Evolutionary conservation across 2,113 vertebrate species (phyloP).

Genomic region (Chaetodon trifascialis): DNA sequence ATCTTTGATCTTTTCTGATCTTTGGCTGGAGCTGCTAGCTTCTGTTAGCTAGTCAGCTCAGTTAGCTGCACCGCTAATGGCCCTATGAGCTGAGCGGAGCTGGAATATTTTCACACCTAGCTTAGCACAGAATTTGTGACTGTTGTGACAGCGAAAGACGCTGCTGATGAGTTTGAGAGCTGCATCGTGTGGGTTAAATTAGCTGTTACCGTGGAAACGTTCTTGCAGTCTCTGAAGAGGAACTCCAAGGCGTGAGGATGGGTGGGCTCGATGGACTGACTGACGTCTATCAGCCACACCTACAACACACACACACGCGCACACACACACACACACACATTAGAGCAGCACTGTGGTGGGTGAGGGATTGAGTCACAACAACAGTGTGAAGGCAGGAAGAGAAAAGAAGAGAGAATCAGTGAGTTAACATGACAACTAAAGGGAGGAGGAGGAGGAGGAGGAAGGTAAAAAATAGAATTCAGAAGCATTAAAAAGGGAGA

Average conservation of each 20-base stretch:
- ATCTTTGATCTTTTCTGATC: no score
- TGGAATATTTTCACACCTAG: no score
- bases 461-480: background rate
- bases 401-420: background rate
- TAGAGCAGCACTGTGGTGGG: background rate
- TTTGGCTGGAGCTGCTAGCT: no score
- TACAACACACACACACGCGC: constrained; percentile 57
- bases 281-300: constrained; percentile 92
- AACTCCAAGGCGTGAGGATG: constrained; percentile 96
- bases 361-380: background rate
- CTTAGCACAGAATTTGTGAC: no score
- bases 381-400: background rate
- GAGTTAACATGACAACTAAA: background rate
- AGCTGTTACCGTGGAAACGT: constrained; percentile 90
- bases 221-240: constrained; percentile 96
- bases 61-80: no score
- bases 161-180: no score
- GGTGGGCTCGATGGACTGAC: constrained; percentile 95
- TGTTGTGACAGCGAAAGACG: no score
- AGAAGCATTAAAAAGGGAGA: background rate
- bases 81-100: no score
- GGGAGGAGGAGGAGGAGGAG: background rate
- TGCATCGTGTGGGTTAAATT: background rate
- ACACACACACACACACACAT: background rate
- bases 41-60: no score